These are phyloP conservation scores for Nycteola revayana DNA, from an alignment of 2,888 invertebrate genomes.

Conservation along the genomic window DNA sequence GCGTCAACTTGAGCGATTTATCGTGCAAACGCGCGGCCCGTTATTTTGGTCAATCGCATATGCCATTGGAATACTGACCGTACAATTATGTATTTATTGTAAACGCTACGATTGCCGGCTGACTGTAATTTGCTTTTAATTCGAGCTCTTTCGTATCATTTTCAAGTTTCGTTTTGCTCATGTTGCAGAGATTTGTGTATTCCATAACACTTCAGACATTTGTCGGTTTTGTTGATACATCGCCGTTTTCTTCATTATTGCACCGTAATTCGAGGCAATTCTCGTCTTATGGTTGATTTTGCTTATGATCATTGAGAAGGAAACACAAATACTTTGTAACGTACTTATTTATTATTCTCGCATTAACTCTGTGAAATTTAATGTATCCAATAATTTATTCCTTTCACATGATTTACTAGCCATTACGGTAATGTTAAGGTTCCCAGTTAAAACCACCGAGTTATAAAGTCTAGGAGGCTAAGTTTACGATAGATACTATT, in stretches of 20 bases:
- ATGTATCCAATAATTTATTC: constrained; percentile 67
- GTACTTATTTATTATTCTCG: constrained; percentile 55
- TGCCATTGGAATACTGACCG: constrained; percentile 74
- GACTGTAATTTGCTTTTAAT: constrained; percentile 81
- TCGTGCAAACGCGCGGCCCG: constrained; percentile 55
- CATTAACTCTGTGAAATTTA: constrained; percentile 55
- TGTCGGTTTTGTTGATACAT: constrained; percentile 14
- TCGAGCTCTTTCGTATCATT: constrained; percentile 79
- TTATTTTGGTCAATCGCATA: constrained; percentile 70
- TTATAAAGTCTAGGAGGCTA: constrained; percentile 61
- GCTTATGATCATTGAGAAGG: constrained; percentile 14
- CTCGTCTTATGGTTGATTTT: constrained; percentile 6
- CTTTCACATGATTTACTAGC: constrained; percentile 65
- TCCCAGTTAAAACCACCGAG: constrained; percentile 56
- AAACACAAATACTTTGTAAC: constrained; percentile 48
- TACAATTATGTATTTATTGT: constrained; percentile 83
- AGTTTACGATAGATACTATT: constrained; percentile 63
- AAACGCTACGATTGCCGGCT: constrained; percentile 79
- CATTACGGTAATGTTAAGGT: constrained; percentile 60
- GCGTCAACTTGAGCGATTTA: constrained; percentile 48
- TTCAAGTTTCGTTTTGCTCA: constrained; percentile 70
- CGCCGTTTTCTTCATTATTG: constrained; percentile 5
- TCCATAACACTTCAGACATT: constrained; percentile 28
- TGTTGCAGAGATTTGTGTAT: constrained; percentile 55
- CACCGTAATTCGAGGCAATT: constrained; percentile 5